Evolutionary conservation across 2,888 invertebrate genomes (phyloP), one percentile per base, ranked within the genome.

Genomic region (Tenthredo amoena): DNA sequence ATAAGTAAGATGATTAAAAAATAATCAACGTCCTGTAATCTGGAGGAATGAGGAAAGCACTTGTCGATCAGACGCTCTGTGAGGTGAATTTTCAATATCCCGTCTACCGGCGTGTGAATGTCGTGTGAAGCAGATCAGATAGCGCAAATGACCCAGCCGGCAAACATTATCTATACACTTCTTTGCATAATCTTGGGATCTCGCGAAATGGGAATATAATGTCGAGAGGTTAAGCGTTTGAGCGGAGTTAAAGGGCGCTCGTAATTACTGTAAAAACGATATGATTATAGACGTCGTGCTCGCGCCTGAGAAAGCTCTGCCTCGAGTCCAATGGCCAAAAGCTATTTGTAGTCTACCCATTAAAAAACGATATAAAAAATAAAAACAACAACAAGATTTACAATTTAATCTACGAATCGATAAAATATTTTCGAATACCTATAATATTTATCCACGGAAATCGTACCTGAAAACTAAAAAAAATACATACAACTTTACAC

Each of bases 261-360:
- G 88, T 90, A 90, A 91, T 91, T 90, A 89, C 88, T 88, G 88
- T 89, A 91, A 91, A 91, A 92, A 91, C 88, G 89, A 89, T 88
- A 88, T 88, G 90, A 91, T 90, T 90, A 88, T 86, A 87, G 88
- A 87, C 68, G 68, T n/a, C 37, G 62, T 21, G 65, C 62, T 26
- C 43, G 68, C 50, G 43, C 83, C 31, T 18, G 18, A 43, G 15
- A 4, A 62, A 18, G 18, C 85, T 74, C 55, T 74, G 55, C 37
- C 72, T 74, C 6, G 9, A 72, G 71, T 83, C 68, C 68, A 31
- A 50, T 43, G 81, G 82, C 82, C 74, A 31, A 37, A 50, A 87
- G 89, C 91, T 90, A 91, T 92, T 92, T 92, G 91, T 91, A 91
- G 2, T 21, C 7, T 21, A 15, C 12, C n/a, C 31, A 74, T 40